phyloP scores from a whole-genome alignment of 2,797 vertebrate species.

The Xenentodon cancila region DNA sequence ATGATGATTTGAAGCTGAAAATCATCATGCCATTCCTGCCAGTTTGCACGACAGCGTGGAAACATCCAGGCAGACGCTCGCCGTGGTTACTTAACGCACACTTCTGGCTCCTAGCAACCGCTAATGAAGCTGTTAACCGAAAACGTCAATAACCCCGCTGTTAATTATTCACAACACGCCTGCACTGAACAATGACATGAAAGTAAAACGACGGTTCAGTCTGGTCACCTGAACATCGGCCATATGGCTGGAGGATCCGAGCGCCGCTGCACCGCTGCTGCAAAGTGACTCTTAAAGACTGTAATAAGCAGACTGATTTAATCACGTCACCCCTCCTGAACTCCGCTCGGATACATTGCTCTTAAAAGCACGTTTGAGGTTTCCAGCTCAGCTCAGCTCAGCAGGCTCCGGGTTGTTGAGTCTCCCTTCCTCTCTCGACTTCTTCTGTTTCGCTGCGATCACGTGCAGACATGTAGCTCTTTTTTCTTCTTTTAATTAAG shows the following conservation, averaged over 20 bases:
- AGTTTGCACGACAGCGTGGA: too few relatives aligned
- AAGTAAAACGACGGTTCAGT: background rate
- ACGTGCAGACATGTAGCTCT: background rate
- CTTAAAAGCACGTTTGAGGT: constrained; percentile 20
- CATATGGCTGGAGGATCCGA: constrained; percentile 2
- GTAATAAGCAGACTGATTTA: constrained; percentile 6
- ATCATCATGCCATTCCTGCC: too few relatives aligned
- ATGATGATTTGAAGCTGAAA: too few relatives aligned
- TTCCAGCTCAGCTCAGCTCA: constrained; percentile 15
- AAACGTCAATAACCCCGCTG: background rate
- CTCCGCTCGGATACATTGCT: constrained; percentile 6
- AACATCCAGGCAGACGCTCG: too few relatives aligned
- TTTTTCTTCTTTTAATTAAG: background rate
- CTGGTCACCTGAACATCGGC: constrained; percentile 6
- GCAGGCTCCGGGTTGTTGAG: constrained; percentile 1
- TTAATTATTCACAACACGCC: background rate
- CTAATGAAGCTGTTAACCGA: background rate
- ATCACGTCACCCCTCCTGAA: constrained; percentile 16
- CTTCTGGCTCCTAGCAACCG: background rate
- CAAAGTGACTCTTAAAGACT: background rate
- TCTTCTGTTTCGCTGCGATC: constrained; percentile 7
- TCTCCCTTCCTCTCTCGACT: background rate
- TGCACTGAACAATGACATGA: background rate
- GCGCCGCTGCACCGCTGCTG: background rate
- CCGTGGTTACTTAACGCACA: too few relatives aligned